Evolutionary conservation across 2,113 vertebrate genomes (phyloP).

Genomic region (Arenaria interpres): DNA sequence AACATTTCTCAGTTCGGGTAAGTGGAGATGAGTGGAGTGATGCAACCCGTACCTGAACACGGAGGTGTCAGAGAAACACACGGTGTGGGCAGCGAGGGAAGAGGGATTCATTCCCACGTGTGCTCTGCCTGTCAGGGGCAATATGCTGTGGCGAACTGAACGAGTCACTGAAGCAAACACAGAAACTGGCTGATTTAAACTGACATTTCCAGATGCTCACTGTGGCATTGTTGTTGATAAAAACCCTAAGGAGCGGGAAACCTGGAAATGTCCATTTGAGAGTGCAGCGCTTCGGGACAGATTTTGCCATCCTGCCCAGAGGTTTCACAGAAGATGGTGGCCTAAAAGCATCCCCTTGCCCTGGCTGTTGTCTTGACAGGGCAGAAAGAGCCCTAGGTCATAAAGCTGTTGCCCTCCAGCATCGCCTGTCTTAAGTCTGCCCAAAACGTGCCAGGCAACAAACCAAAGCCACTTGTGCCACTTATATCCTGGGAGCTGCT

Average conservation of each 20-base stretch:
- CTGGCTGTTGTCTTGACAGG: background rate
- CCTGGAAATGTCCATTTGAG: background rate
- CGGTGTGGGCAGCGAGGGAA: accelerated
- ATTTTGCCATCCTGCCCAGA: background rate
- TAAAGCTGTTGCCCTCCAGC: background rate
- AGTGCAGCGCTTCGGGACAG: accelerated
- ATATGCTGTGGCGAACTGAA: background rate
- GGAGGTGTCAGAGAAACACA: background rate
- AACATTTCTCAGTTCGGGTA: background rate
- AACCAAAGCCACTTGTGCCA: background rate
- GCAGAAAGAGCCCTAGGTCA: background rate
- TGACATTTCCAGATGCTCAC: background rate
- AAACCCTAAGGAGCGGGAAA: background rate
- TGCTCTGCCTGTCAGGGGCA: background rate
- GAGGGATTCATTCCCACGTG: background rate
- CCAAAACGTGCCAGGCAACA: background rate
- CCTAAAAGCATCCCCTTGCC: background rate
- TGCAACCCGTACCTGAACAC: accelerated
- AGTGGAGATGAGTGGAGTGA: background rate
- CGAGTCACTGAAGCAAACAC: background rate
- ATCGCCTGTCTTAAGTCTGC: background rate
- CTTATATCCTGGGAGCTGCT: background rate
- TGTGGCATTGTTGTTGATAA: background rate
- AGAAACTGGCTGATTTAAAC: background rate
- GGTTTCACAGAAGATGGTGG: background rate